A percentile compares a stretch with the other conserved stretches of the same genome.
Evolutionary conservation across 1,140 invertebrate genomes (phyloP).

Genomic region (Platyscapa corneri): DNA sequence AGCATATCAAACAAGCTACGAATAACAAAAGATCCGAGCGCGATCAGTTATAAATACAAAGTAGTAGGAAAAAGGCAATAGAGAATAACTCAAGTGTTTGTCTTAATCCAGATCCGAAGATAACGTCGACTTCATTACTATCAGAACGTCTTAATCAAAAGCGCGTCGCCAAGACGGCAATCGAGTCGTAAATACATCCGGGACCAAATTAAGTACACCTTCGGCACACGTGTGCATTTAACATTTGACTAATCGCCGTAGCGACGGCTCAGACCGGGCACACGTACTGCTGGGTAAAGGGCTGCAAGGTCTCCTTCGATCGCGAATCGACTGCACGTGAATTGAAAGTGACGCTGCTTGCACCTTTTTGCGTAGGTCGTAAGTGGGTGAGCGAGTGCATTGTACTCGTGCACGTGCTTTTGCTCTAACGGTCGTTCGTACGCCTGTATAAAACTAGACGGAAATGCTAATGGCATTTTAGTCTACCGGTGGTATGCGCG

Average conservation of each 20-base stretch:
- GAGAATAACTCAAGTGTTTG: no score
- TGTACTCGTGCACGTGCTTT: slow-evolving; percentile 23
- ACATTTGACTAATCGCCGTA: no score
- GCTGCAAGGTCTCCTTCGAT: background rate
- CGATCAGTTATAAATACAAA: background rate
- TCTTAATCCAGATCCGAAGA: background rate
- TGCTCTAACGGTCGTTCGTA: background rate
- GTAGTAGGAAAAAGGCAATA: background rate
- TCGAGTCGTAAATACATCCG: background rate
- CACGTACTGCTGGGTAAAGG: background rate
- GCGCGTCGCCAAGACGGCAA: background rate
- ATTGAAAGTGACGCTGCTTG: background rate
- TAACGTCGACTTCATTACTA: background rate
- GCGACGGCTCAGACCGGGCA: no score
- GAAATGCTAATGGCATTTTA: slow-evolving; percentile 20
- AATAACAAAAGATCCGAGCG: background rate
- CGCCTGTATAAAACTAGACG: background rate
- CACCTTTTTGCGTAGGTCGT: background rate
- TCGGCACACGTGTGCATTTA: background rate
- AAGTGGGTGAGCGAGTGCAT: slow-evolving; percentile 56
- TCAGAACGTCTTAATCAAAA: background rate
- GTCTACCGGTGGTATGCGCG: background rate
- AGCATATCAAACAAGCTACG: background rate
- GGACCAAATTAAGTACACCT: background rate
- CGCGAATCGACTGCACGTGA: background rate